phyloP scores from a whole-genome alignment of 2,888 invertebrate species.

The Prosapia bicincta region DNA sequence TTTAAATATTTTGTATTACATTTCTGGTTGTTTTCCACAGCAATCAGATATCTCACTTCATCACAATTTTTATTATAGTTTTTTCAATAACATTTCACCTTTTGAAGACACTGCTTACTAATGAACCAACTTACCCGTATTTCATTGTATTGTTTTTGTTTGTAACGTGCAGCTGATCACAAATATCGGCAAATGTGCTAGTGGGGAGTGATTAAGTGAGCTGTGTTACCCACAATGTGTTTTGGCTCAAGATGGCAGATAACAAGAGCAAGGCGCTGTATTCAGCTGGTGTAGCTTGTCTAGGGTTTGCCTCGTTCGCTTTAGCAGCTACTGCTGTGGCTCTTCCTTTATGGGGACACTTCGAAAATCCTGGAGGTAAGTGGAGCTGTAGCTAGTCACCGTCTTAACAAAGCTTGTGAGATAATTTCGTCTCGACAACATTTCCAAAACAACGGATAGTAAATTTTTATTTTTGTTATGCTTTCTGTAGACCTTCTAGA shows the following conservation, averaged over 20 bases:
- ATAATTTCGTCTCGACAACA: too few species aligned
- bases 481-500: too few species aligned
- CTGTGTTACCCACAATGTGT: neutral
- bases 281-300: slow-evolving; percentile 63
- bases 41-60: too few species aligned
- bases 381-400: too few species aligned
- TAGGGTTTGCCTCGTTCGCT: slow-evolving; percentile 75
- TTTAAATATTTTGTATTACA: too few species aligned
- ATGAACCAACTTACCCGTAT: neutral
- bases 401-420: too few species aligned
- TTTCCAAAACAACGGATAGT: too few species aligned
- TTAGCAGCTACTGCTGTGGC: slow-evolving; percentile 80
- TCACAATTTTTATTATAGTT: too few species aligned
- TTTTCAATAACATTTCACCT: too few species aligned
- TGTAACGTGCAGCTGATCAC: neutral
- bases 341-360: slow-evolving; percentile 84
- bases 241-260: slow-evolving; percentile 14
- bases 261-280: slow-evolving; percentile 55
- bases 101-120: neutral
- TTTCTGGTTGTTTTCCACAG: too few species aligned
- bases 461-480: too few species aligned
- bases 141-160: too few species aligned
- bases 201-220: neutral
- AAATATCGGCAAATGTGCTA: neutral
- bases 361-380: slow-evolving; percentile 65